Conservation (phyloP, 2,797 vertebrate species). For the Epinephelus coioides region DNA sequence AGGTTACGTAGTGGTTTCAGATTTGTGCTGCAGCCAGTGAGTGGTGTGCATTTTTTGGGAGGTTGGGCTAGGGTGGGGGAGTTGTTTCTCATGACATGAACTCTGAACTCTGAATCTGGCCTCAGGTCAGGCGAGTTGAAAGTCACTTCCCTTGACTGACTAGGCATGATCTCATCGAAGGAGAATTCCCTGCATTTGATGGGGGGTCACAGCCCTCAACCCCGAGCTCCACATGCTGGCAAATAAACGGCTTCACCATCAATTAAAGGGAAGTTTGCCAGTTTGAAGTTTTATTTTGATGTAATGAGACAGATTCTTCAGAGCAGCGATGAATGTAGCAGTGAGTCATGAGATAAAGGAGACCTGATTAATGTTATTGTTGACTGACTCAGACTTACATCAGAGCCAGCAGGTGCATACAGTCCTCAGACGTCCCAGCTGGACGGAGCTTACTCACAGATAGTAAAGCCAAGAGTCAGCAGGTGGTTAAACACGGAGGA, state of each 20-base stretch:
- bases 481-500: constrained; percentile 73
- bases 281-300: constrained; percentile 1
- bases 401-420: constrained; percentile 74
- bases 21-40: constrained; percentile 13
- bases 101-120: constrained; percentile 69
- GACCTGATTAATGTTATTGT: constrained; percentile 36
- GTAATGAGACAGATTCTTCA: not conserved
- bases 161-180: constrained; percentile 64
- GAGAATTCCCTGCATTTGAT: constrained; percentile 30
- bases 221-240: constrained; percentile 20
- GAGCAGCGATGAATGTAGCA: not conserved
- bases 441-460: constrained; percentile 66
- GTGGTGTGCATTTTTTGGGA: not conserved
- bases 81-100: constrained; percentile 68
- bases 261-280: not conserved
- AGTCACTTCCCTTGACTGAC: constrained; percentile 66
- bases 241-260: not conserved
- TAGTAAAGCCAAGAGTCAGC: constrained; percentile 73
- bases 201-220: constrained; percentile 35
- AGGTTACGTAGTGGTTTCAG: constrained; percentile 13
- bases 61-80: not conserved
- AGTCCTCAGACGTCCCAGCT: constrained; percentile 53
- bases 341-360: constrained; percentile 30
- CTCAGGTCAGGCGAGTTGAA: constrained; percentile 56
- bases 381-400: constrained; percentile 48